phyloP scores from a whole-genome alignment of 1,140 invertebrate genomes.

The Atta texana region DNA sequence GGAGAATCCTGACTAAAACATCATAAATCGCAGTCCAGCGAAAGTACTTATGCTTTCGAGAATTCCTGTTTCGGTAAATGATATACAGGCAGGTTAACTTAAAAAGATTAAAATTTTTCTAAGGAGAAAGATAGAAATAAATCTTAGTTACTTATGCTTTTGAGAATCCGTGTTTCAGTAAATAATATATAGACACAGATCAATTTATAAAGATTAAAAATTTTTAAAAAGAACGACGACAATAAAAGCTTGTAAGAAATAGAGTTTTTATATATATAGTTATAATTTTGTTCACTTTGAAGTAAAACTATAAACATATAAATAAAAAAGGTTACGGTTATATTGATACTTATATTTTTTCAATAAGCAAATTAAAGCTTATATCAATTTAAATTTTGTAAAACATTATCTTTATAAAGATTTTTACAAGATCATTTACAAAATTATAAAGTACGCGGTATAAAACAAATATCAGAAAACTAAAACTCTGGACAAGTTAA shows the following conservation, averaged over 20 bases:
- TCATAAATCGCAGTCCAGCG: constrained; percentile 37
- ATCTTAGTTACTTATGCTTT: constrained; percentile 30
- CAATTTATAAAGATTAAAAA: not conserved
- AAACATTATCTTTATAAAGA: not conserved
- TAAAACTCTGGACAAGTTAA: not conserved
- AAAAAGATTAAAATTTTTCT: constrained; percentile 15
- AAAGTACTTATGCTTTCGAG: constrained; percentile 49
- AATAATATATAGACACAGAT: constrained; percentile 19
- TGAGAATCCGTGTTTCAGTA: constrained; percentile 20
- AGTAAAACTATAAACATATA: not conserved
- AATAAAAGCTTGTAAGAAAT: not conserved
- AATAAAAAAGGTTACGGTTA: not conserved
- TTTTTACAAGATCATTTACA: not conserved
- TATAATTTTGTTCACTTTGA: not conserved
- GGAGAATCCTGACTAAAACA: constrained; percentile 52
- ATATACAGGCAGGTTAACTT: constrained; percentile 16
- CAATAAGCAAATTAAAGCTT: not conserved
- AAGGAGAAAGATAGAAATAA: not conserved
- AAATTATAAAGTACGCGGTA: not conserved
- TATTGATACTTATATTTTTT: not conserved
- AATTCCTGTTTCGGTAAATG: constrained; percentile 29
- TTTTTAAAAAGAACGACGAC: not conserved
- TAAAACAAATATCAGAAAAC: not conserved
- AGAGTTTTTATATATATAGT: not conserved
- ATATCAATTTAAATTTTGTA: not conserved